Evolutionary conservation across 1,140 invertebrate species (phyloP).

Genomic region (Zaprionus nigranus): DNA sequence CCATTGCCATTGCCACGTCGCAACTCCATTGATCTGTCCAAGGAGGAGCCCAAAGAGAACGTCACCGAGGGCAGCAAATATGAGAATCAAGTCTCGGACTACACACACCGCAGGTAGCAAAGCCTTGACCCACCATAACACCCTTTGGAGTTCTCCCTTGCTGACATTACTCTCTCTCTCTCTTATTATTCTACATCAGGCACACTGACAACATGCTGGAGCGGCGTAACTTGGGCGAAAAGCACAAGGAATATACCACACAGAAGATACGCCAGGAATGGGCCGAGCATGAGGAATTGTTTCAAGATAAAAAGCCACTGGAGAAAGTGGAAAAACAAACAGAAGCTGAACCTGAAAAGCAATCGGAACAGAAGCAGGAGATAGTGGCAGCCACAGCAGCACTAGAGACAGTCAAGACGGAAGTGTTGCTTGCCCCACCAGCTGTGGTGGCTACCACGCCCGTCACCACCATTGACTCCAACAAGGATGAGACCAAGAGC

Average conservation of each 20-base stretch:
- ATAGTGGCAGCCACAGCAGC: neutral
- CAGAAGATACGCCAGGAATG: constrained; percentile 83
- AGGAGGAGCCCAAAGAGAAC: constrained; percentile 79
- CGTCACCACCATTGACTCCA: constrained; percentile 44
- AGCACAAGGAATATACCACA: constrained; percentile 79
- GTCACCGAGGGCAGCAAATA: constrained; percentile 74
- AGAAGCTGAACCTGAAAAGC: constrained; percentile 30
- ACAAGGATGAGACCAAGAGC: constrained; percentile 84
- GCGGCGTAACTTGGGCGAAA: constrained; percentile 70
- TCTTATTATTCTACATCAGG: constrained; percentile 38
- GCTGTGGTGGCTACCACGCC: constrained; percentile 54
- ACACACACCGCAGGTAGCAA: constrained; percentile 86
- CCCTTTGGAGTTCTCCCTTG: neutral
- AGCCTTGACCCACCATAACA: neutral
- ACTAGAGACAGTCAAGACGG: constrained; percentile 12
- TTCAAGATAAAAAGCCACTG: constrained; percentile 65
- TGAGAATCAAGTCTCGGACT: constrained; percentile 88
- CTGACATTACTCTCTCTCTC: neutral
- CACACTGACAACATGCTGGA: constrained; percentile 81
- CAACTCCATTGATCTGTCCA: constrained; percentile 86
- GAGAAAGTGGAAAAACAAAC: constrained; percentile 42
- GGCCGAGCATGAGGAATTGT: constrained; percentile 82
- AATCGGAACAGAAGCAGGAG: constrained; percentile 27
- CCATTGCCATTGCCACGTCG: constrained; percentile 85
- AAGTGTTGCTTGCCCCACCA: constrained; percentile 8